Evolutionary conservation across 2,888 invertebrate species (phyloP).

Genomic region (Chymomyza fuscimana): DNA sequence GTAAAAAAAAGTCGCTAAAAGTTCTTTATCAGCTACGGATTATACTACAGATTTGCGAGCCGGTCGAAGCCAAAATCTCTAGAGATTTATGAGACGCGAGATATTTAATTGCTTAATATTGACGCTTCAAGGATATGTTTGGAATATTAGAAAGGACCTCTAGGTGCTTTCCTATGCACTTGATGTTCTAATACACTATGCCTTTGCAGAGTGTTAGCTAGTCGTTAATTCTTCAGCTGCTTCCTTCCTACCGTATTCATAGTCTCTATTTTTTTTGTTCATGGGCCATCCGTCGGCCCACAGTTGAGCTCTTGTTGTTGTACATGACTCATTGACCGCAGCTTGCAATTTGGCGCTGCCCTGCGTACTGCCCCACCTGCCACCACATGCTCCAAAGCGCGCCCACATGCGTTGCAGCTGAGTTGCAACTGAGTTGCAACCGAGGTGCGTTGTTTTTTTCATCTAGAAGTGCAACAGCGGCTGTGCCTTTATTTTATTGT

Average conservation of each 20-base stretch:
- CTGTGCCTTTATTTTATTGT: conserved; percentile 21
- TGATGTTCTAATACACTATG: neutral
- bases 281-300: conserved; percentile 40
- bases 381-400: conserved; percentile 9
- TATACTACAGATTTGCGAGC: too few species aligned
- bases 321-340: conserved; percentile 63
- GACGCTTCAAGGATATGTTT: too few species aligned
- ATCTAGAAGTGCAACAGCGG: conserved; percentile 50
- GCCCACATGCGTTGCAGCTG: conserved; percentile 43
- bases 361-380: conserved; percentile 11
- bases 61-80: too few species aligned
- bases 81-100: too few species aligned
- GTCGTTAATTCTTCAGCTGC: neutral
- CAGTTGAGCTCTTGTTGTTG: conserved; percentile 37
- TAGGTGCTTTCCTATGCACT: too few species aligned
- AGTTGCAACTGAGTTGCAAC: conserved; percentile 36
- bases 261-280: conserved; percentile 2
- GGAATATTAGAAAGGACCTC: too few species aligned
- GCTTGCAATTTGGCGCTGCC: conserved; percentile 2
- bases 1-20: too few species aligned
- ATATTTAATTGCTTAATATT: too few species aligned
- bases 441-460: conserved; percentile 57
- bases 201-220: neutral
- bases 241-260: neutral
- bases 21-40: too few species aligned